These are phyloP conservation scores for Pharmacophagus antenor DNA, from an alignment of 2,888 invertebrate species.

Conservation along the genomic window DNA sequence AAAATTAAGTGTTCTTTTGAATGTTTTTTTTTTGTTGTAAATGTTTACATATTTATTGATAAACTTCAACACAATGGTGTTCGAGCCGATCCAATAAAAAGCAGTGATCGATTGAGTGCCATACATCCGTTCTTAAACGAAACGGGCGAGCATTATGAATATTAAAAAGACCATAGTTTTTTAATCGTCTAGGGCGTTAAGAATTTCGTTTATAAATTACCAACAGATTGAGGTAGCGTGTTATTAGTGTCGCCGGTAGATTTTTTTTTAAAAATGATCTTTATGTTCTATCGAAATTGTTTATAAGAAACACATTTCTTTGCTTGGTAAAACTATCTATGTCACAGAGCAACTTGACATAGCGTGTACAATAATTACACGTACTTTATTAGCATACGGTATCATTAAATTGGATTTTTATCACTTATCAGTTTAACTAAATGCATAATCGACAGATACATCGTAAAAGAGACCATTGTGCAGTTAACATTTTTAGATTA, in stretches of 20 bases:
- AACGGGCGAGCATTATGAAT: conserved; percentile 44
- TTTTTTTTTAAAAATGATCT: conserved; percentile 30
- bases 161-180: conserved; percentile 55
- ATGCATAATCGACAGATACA: conserved; percentile 46
- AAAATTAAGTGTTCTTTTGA: conserved; percentile 38
- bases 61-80: conserved; percentile 50
- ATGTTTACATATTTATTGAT: conserved; percentile 55
- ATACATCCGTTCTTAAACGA: conserved; percentile 54
- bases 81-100: conserved; percentile 56
- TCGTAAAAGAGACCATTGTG: conserved; percentile 51
- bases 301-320: conserved; percentile 32
- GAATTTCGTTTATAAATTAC: conserved; percentile 70
- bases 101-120: conserved; percentile 63
- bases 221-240: conserved; percentile 62
- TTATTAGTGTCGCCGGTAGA: conserved; percentile 55
- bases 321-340: conserved; percentile 50
- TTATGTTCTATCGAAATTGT: conserved; percentile 25
- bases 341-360: conserved; percentile 46
- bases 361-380: conserved; percentile 49
- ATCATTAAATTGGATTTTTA: conserved; percentile 58
- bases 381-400: conserved; percentile 53
- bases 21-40: conserved; percentile 40
- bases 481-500: conserved; percentile 35
- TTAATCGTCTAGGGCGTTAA: conserved; percentile 65
- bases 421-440: conserved; percentile 54